Conservation (phyloP, 2,113 vertebrate genomes). For the Oryzias woworae region DNA sequence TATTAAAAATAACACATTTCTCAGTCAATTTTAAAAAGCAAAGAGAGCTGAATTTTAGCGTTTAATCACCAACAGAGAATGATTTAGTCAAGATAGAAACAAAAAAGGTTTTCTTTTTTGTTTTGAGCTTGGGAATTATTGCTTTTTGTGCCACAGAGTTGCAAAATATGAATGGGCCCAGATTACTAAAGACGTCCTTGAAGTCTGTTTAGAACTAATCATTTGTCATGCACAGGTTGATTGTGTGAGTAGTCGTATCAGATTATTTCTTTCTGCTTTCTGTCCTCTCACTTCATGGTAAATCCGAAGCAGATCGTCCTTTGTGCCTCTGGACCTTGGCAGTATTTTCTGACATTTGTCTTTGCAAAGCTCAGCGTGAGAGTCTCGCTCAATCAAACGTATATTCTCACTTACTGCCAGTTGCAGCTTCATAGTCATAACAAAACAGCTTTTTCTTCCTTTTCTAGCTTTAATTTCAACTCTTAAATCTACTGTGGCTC, state of each 20-base stretch:
- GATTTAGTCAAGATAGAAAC: not conserved
- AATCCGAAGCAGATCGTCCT: constrained; percentile 7
- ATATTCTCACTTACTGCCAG: constrained; percentile 20
- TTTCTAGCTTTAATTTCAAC: constrained; percentile 9
- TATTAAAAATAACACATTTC: not conserved
- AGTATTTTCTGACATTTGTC: constrained; percentile 18
- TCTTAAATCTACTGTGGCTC: constrained; percentile 4
- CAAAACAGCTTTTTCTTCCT: not conserved
- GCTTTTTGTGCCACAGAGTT: not conserved
- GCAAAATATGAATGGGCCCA: not conserved
- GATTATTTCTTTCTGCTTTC: not conserved
- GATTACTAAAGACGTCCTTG: constrained; percentile 2
- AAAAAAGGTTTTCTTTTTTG: not conserved
- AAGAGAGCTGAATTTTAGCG: not conserved
- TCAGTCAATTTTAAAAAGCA: not conserved
- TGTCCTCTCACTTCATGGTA: constrained; percentile 2
- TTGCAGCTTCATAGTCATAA: constrained; percentile 11
- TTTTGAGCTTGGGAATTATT: not conserved
- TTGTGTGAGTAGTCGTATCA: not conserved
- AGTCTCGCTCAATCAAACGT: constrained; percentile 11
- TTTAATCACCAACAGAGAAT: too few species aligned
- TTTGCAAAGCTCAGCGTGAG: constrained; percentile 28
- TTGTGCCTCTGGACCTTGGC: constrained; percentile 5
- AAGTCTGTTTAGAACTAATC: constrained; percentile 15
- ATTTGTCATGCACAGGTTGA: constrained; percentile 14